These are phyloP conservation scores for Brachypalpus laphriformis DNA, from an alignment of 2,888 invertebrate genomes.

Conservation along the genomic window DNA sequence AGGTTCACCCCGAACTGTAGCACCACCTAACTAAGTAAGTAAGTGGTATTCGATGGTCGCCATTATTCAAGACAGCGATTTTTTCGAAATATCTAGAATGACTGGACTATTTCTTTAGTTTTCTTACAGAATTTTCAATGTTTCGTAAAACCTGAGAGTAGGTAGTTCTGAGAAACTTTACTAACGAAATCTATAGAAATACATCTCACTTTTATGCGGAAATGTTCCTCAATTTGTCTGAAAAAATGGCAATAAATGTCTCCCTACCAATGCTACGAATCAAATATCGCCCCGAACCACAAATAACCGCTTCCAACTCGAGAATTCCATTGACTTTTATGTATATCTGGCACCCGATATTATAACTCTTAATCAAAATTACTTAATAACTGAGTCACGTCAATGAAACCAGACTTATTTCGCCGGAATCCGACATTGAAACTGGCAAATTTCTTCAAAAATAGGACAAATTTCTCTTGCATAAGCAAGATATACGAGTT, in stretches of 20 bases:
- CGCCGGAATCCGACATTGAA: conserved; percentile 1
- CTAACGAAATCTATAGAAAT: too few species aligned
- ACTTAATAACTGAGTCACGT: conserved; percentile 22
- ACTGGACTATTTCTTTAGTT: too few species aligned
- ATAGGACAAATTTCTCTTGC: background rate
- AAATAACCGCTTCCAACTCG: conserved; percentile 9
- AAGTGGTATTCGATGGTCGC: too few species aligned
- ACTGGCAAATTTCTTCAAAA: background rate
- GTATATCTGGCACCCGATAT: background rate
- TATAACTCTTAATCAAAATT: conserved; percentile 30
- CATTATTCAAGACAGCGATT: too few species aligned
- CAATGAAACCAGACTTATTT: background rate
- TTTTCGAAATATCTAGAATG: too few species aligned
- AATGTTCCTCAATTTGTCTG: too few species aligned
- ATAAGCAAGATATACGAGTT: background rate
- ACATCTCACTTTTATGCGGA: too few species aligned
- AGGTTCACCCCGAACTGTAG: too few species aligned
- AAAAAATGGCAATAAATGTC: background rate
- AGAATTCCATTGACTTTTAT: background rate
- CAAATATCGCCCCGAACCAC: background rate
- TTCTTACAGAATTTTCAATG: too few species aligned
- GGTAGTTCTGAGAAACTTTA: too few species aligned
- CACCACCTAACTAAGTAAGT: too few species aligned
- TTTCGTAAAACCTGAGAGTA: too few species aligned
- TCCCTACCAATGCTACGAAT: background rate